Base-by-base conservation (phyloP, 2,888 invertebrate species). In the Venusia cambrica region DNA sequence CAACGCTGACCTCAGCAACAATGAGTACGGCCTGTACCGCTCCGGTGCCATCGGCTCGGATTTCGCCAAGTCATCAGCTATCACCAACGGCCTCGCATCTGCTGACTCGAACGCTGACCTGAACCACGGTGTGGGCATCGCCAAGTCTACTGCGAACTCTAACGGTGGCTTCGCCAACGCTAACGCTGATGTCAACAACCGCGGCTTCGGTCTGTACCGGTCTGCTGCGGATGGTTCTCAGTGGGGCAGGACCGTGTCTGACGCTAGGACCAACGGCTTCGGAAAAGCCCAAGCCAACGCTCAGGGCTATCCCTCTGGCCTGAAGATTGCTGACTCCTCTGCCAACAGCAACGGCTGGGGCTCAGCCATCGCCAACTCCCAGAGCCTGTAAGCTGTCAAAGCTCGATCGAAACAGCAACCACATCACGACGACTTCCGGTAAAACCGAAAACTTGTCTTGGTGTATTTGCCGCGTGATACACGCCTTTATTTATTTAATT, bases 391-490 rank as follows among this genome's bases (percentile, higher is more conserved):
- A 70, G 40, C 39, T 41, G 22, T 27, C 32, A 15, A 5, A 2
- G 20, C 28, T 27, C 38, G 17, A 11, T 25, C 19, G 27, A 38
- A 26, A 34, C 20, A 62, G 78, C 84, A 80, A 76, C 57, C 58
- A 83, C 73, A 71, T 62, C 66, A 81, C 77, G 85, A 84, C 76
- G 85, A 85, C 83, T 62, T 57, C 54, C 49, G 51, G 36, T 33
- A 15, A 30, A 22, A 40, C 45, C 45, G 54, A 60, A 62, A 62
- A 75, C 80, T 85, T 85, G 80, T 85, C 85, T 79, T 78, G 71
- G 38, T 80, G 81, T 83, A 63, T 62, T 83, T 81, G 83, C 77
- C 33, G 57, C 52, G 50, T 41, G 41, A 39, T 51, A 57, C 36
- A 60, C 54, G 54, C 57, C 63, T 62, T 67, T 62, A 70, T 66